Evolutionary conservation across 2,113 vertebrate species (phyloP).

Genomic region (Corvus moneduloides): DNA sequence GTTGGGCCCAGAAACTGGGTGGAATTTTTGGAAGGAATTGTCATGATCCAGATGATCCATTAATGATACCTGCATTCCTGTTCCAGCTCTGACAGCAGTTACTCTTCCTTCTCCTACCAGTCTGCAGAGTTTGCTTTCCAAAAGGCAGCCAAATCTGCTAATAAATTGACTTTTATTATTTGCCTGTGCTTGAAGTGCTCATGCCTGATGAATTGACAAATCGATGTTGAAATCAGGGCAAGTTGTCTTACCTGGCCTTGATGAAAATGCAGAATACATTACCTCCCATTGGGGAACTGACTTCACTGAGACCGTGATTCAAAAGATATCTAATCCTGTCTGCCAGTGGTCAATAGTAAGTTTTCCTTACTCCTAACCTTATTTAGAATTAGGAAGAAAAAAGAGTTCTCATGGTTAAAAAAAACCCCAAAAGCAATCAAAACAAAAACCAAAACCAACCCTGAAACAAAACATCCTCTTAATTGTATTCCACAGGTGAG

Average conservation of each 20-base stretch:
- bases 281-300: neutral
- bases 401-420: neutral
- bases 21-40: constrained; percentile 4
- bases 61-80: neutral
- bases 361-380: neutral
- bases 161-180: neutral
- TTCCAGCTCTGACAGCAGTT: neutral
- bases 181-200: neutral
- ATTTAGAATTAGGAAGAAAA: neutral
- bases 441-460: neutral
- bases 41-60: neutral
- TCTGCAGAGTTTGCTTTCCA: neutral
- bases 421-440: neutral
- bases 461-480: neutral
- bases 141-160: neutral
- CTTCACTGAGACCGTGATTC: neutral
- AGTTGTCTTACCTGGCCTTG: neutral
- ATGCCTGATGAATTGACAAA: neutral
- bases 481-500: neutral
- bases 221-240: neutral
- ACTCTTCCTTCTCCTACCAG: neutral
- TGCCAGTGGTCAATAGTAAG: neutral
- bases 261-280: neutral
- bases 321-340: neutral
- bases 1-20: neutral